Evolutionary conservation across 2,797 vertebrate genomes (phyloP), one percentile per base, ranked within the genome.

Genomic region (Phrynocephalus guinanensis): DNA sequence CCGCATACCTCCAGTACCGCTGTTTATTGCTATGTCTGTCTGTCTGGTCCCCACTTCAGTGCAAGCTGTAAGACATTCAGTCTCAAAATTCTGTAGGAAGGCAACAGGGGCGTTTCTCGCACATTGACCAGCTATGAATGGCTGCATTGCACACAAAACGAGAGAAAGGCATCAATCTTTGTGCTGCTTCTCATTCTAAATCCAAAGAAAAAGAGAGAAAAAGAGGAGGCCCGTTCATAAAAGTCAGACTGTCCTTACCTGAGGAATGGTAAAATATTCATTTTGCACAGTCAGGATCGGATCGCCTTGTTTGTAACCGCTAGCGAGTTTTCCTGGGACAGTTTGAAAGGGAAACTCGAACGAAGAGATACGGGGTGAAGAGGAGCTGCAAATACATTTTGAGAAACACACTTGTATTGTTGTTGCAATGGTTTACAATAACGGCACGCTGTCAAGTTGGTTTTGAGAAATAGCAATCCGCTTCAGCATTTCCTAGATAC

Each of bases 191-290:
- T 28, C 16, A 3, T 26, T 50, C 60, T 26, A 28, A 2, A 22
- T 26, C 28, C 11, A 13, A 20, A 38, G 8, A 20, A 5, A 60
- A 8, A 73, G 10, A 52, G 48, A 63, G 6, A 3, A 0, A 13
- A 28, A n/a, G 9, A 33, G 26, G 22, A 15, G 67, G 10, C 1
- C 28, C 1, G 15, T 48, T 82, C 60, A 67, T 9, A 15, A 67
- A 56, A 91, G 66, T 9, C 9, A 82, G 8, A 0, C 70, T 83
- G 26, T 1, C 2, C 20, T 94, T 93, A 99, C 98, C 98, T 98
- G 99, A 0, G 98, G 98, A 82, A 99, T 87, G 6, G 97, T 98
- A 84, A 99, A 97, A 93, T 97, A 98, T 0, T 95, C 93, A 82
- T 97, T 93, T 84, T 95, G 92, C 26, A 89, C 86, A 1, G 96